A percentile compares a stretch with the other conserved stretches of the same genome.
These are phyloP conservation scores for Liasis olivaceus DNA, from an alignment of 2,797 vertebrate genomes.

Conservation along the genomic window DNA sequence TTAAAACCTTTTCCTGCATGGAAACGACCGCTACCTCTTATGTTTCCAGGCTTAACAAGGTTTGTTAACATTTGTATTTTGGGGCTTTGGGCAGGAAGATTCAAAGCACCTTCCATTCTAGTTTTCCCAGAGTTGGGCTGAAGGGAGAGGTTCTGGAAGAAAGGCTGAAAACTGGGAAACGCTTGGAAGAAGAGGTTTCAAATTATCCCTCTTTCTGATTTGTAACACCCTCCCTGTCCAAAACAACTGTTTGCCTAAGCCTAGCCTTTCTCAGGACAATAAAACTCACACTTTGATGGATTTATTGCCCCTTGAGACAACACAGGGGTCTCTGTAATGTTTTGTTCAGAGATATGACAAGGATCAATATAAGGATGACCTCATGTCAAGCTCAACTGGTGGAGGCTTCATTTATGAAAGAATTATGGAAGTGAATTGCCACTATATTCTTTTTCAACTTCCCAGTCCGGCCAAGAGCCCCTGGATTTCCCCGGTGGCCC, in stretches of 20 bases:
- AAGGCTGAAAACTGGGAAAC: not conserved
- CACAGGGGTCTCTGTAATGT: not conserved
- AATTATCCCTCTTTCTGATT: not conserved
- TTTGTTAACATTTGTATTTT: not conserved
- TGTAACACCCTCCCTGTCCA: not conserved
- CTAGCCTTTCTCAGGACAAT: not conserved
- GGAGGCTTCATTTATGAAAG: not conserved
- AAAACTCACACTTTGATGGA: not conserved
- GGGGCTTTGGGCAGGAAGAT: not conserved
- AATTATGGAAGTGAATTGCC: not conserved
- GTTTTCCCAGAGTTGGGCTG: not conserved
- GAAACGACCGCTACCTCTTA: not conserved
- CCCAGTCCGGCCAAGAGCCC: no score
- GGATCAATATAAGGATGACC: not conserved
- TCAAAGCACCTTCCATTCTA: not conserved
- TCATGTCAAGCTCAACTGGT: not conserved
- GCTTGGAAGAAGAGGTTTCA: not conserved
- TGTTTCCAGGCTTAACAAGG: not conserved
- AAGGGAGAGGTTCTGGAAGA: not conserved
- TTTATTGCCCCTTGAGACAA: not conserved
- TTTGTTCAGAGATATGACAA: not conserved
- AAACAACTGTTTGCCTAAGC: not conserved
- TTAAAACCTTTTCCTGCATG: not conserved
- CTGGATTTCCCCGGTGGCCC: not conserved
- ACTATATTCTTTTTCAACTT: not conserved